phyloP scores from a whole-genome alignment of 1,140 invertebrate genomes.

The Ridgeia piscesae region DNA sequence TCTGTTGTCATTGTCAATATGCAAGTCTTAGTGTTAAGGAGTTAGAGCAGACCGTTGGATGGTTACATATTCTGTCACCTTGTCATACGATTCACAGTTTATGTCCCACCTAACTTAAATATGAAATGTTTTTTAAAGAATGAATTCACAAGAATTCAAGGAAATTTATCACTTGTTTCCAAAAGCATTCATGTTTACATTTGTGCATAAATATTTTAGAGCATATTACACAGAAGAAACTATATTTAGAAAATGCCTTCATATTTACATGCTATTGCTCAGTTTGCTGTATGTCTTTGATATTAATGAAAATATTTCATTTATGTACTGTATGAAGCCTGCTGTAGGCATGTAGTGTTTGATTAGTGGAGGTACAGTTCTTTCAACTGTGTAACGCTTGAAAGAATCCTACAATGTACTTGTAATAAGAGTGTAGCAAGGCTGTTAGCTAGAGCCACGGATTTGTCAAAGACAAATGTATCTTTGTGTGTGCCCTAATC shows the following conservation, averaged over 20 bases:
- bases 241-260: neutral
- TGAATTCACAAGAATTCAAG: neutral
- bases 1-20: neutral
- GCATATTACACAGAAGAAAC: neutral
- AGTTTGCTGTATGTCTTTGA: neutral
- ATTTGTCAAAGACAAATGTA: neutral
- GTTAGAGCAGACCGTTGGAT: neutral
- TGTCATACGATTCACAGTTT: too few relatives aligned
- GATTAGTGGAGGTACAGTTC: neutral
- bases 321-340: neutral
- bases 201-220: neutral
- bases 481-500: neutral
- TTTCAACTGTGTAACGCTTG: neutral
- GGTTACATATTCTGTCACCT: neutral
- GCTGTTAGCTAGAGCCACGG: neutral
- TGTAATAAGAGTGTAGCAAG: neutral
- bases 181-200: neutral
- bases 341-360: neutral
- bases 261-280: neutral
- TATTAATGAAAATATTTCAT: neutral
- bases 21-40: neutral
- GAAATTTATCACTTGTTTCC: too few relatives aligned
- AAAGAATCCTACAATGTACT: neutral
- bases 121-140: neutral
- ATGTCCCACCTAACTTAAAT: neutral